Conservation (phyloP, 2,797 vertebrate genomes). For the Amphiprion clarkii region DNA sequence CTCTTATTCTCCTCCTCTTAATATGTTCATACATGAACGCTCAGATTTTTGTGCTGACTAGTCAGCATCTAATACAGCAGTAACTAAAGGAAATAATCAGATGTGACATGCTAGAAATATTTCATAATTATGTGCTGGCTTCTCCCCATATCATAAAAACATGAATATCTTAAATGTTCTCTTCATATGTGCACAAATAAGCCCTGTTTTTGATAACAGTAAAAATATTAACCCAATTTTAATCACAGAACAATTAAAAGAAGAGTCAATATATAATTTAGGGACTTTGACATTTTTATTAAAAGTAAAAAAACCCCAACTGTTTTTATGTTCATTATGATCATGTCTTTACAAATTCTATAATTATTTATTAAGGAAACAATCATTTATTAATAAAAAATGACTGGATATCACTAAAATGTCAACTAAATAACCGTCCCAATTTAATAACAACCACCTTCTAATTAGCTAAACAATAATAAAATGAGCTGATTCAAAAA, state of each 20-base stretch:
- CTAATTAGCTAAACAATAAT: too few relatives aligned
- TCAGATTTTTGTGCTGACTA: not conserved
- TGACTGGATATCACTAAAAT: too few relatives aligned
- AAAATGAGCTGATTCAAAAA: too few relatives aligned
- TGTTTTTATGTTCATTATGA: too few relatives aligned
- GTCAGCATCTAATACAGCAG: slow-evolving; percentile 10
- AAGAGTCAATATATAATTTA: too few relatives aligned
- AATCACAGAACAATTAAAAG: not conserved
- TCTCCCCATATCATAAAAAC: not conserved
- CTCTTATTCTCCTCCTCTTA: slow-evolving; percentile 13
- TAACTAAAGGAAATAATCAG: not conserved
- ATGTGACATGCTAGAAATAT: not conserved
- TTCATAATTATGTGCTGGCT: not conserved
- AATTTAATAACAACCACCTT: too few relatives aligned
- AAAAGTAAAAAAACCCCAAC: too few relatives aligned
- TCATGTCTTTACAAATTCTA: too few relatives aligned
- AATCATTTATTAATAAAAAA: too few relatives aligned
- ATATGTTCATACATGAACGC: slow-evolving; percentile 9
- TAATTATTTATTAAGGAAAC: too few relatives aligned
- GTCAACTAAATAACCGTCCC: too few relatives aligned
- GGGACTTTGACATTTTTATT: too few relatives aligned
- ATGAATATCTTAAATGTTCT: not conserved
- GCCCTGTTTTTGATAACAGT: not conserved
- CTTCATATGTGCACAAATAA: not conserved
- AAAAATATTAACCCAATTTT: not conserved